phyloP scores from a whole-genome alignment of 2,113 vertebrate species.

The Meles meles region DNA sequence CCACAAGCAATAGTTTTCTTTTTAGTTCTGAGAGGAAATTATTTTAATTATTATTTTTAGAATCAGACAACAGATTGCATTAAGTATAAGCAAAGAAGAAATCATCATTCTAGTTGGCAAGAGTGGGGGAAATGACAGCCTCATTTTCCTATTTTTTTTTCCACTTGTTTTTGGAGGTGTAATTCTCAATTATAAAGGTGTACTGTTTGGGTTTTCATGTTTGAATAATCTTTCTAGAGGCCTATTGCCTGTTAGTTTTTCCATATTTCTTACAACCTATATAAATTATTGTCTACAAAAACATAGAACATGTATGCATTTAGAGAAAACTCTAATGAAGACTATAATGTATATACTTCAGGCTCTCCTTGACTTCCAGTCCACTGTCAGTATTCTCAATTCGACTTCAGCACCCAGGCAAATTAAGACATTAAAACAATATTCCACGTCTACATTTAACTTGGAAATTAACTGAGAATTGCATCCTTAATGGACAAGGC shows the following conservation, averaged over 20 bases:
- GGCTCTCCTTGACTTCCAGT: neutral
- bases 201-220: neutral
- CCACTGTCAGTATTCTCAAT: neutral
- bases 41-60: neutral
- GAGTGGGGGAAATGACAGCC: neutral
- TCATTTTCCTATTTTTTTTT: neutral
- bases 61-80: neutral
- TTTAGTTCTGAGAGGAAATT: neutral
- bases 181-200: neutral
- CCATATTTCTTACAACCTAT: neutral
- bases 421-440: constrained; percentile 29
- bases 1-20: neutral
- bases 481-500: neutral
- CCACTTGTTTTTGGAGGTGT: neutral
- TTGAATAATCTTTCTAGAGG: neutral
- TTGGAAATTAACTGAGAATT: constrained; percentile 18
- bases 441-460: constrained; percentile 8
- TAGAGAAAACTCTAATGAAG: neutral
- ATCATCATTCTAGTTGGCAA: neutral
- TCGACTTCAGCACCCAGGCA: neutral
- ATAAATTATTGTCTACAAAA: constrained; percentile 29
- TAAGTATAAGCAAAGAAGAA: constrained; percentile 8
- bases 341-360: neutral
- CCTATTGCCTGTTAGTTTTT: neutral
- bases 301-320: neutral